Evolutionary conservation across 2,113 vertebrate genomes (phyloP).

Genomic region (Paradoxurus hermaphroditus): DNA sequence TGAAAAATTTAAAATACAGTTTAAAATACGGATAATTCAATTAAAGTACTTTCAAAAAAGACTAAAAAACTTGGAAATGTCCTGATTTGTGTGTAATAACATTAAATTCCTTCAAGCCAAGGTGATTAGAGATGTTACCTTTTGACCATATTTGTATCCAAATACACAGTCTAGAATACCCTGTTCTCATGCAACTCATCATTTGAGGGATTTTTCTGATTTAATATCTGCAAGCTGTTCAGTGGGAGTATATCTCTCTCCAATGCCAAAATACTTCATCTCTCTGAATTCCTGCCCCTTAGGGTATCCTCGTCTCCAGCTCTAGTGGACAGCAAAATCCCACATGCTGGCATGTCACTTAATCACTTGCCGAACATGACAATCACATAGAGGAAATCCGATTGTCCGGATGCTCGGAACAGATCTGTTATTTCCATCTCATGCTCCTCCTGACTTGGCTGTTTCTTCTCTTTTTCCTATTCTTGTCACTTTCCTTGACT

Average conservation of each 20-base stretch:
- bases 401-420: background rate
- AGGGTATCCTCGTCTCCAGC: background rate
- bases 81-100: background rate
- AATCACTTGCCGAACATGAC: background rate
- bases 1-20: background rate
- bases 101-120: background rate
- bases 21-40: background rate
- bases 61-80: background rate
- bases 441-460: accelerated
- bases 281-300: background rate
- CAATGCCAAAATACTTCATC: background rate
- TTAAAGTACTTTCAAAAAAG: background rate
- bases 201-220: background rate
- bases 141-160: background rate
- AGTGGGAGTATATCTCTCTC: background rate
- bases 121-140: background rate
- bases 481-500: background rate
- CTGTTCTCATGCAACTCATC: background rate
- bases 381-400: background rate
- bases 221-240: background rate
- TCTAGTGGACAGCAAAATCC: background rate
- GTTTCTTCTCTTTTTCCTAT: background rate
- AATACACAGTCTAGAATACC: background rate
- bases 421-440: background rate
- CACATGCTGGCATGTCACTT: background rate